A percentile compares a stretch with the other conserved stretches of the same genome.
These are phyloP conservation scores for Hyles vespertilio DNA, from an alignment of 1,140 invertebrate species.

Conservation along the genomic window DNA sequence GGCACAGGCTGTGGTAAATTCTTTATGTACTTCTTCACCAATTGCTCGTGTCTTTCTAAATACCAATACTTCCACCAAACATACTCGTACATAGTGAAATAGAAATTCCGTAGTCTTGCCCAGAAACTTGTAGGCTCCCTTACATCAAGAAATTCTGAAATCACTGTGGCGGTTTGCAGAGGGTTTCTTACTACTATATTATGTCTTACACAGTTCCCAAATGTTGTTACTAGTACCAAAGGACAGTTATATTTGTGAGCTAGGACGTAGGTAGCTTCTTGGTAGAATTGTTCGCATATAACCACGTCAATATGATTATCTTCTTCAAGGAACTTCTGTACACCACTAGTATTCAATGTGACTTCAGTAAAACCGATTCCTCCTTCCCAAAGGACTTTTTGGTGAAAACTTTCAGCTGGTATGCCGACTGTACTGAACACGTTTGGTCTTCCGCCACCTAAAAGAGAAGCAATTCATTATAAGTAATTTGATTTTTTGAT, in stretches of 20 bases:
- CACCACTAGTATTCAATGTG: constrained; percentile 63
- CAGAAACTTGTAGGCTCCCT: constrained; percentile 48
- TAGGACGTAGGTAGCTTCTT: constrained; percentile 75
- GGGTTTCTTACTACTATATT: constrained; percentile 74
- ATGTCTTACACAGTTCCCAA: constrained; percentile 75
- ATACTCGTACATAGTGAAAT: constrained; percentile 51
- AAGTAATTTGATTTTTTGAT: no score
- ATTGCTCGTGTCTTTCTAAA: constrained; percentile 49
- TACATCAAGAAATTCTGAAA: constrained; percentile 66
- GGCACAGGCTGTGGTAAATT: constrained; percentile 55
- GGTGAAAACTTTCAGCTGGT: constrained; percentile 47
- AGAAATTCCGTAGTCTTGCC: constrained; percentile 57
- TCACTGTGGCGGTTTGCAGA: constrained; percentile 71
- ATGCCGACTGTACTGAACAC: constrained; percentile 53
- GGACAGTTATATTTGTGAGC: constrained; percentile 76
- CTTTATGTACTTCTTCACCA: constrained; percentile 53
- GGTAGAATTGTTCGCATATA: constrained; percentile 76
- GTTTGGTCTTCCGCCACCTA: constrained; percentile 51
- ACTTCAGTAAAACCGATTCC: constrained; percentile 68
- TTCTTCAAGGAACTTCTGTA: constrained; percentile 64
- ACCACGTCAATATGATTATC: constrained; percentile 74
- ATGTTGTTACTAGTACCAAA: constrained; percentile 72
- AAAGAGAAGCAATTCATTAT: constrained; percentile 11
- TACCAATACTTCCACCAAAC: constrained; percentile 55
- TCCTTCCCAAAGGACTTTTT: constrained; percentile 56